These are phyloP conservation scores for Eumerus sabulonum DNA, from an alignment of 2,888 invertebrate genomes.

Conservation along the genomic window DNA sequence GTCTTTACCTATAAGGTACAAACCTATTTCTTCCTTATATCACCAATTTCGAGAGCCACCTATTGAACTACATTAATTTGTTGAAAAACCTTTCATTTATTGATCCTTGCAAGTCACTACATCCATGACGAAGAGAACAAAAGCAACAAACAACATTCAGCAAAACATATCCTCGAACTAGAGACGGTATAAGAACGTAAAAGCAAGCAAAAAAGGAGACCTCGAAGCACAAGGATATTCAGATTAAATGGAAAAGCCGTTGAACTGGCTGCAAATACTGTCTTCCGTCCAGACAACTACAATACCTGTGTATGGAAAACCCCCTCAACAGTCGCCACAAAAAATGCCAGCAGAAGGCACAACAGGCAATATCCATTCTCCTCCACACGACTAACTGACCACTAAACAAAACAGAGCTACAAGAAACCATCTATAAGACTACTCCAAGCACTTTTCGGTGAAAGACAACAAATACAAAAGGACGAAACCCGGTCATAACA, in stretches of 20 bases:
- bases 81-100: conserved; percentile 28
- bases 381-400: conserved; percentile 47
- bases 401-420: conserved; percentile 39
- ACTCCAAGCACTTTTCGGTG: conserved; percentile 11
- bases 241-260: conserved; percentile 66
- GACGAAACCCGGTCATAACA: conserved; percentile 55
- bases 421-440: conserved; percentile 13
- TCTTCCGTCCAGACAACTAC: conserved; percentile 59
- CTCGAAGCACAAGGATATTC: conserved; percentile 45
- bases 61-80: too few species aligned
- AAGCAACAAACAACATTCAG: conserved; percentile 24
- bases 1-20: too few species aligned
- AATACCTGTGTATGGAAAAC: conserved; percentile 30
- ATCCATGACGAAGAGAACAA: conserved; percentile 15
- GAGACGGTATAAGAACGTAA: conserved; percentile 2
- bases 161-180: conserved; percentile 59
- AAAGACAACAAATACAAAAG: conserved; percentile 2
- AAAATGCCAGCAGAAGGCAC: conserved; percentile 43
- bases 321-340: not conserved
- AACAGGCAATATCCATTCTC: conserved; percentile 29
- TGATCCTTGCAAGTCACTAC: conserved; percentile 57
- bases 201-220: not conserved
- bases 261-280: conserved; percentile 51
- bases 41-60: too few species aligned
- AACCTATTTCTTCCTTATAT: too few species aligned